Conservation (phyloP, 2,797 vertebrate genomes). For the Spinibarbus caldwelli region DNA sequence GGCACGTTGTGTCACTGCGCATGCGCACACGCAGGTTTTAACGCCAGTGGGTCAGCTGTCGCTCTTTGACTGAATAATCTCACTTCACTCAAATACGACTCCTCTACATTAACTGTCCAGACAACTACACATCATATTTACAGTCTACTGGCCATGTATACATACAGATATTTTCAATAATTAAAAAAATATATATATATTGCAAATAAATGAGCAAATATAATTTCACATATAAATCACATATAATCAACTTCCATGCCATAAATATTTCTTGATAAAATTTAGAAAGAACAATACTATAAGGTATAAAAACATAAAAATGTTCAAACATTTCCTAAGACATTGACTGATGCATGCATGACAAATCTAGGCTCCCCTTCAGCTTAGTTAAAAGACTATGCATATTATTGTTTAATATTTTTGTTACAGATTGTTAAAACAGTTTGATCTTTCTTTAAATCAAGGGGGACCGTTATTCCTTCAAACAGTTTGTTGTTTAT, state of each 20-base stretch:
- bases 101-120: background rate
- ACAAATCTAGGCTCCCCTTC: background rate
- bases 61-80: background rate
- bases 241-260: background rate
- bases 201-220: background rate
- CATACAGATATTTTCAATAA: background rate
- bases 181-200: background rate
- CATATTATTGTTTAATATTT: background rate
- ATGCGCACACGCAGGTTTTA: conserved; percentile 1
- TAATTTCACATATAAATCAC: too few species aligned
- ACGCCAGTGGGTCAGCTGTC: conserved; percentile 31
- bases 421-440: background rate
- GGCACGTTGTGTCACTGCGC: conserved; percentile 45
- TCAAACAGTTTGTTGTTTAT: too few species aligned
- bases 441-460: background rate
- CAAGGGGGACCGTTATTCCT: background rate
- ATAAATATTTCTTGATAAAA: background rate
- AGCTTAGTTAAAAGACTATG: background rate
- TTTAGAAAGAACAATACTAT: background rate
- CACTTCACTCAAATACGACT: background rate
- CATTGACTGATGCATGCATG: background rate
- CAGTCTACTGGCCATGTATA: background rate
- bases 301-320: background rate
- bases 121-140: too few species aligned
- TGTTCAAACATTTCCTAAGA: background rate